Base-by-base conservation (phyloP, 2,113 vertebrate genomes). In the Jaculus jaculus region DNA sequence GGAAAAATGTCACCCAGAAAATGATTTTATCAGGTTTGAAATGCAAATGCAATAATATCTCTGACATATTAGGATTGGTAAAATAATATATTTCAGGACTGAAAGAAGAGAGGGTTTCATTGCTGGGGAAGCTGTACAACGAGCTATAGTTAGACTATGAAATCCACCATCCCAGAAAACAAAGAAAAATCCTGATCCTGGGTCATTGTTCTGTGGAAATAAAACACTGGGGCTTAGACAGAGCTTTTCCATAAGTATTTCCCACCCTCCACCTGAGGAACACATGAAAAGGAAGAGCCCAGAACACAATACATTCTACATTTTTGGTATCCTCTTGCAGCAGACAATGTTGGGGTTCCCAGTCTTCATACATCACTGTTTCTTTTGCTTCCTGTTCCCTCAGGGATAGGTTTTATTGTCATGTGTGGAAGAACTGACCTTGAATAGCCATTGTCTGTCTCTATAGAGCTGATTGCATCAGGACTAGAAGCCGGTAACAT, bases 41-140 rank as follows among this genome's bases (percentile, higher is more conserved):
- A 96, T 97, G 95, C 95, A 97, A 97, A 97, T 97, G 97, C 93
- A 96, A 97, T 98, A 97, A 96, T 97, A 98, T 97, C 97, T 95
- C 95, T 96, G 96, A 97, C 95, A 96, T 96, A 93, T 97, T 97
- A 95, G 95, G 97, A 98, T 95, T 88, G 12, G 63, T 87, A 97
- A 97, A 97, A 94, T 96, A 97, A 97, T 94, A 93, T 97, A 95
- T 97, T 98, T 97, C 95, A 97, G 93, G 91, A 97, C 73, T 81
- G 78, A 42, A 72, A 90, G 94, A 84, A 95, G 88, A 96, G 87
- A 94, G 78, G 80, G 84, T 95, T 94, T 87, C 82, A 28, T 68
- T 93, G 89, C 90, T 73, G 66, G 30, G 10, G 9, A 93, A 92
- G 85, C 0, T 3, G 24, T 88, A 77, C 21, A 37, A 73, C 34